Evolutionary conservation across 2,888 invertebrate genomes (phyloP), one percentile per base, ranked within the genome.

Genomic region (Plagodis pulveraria): DNA sequence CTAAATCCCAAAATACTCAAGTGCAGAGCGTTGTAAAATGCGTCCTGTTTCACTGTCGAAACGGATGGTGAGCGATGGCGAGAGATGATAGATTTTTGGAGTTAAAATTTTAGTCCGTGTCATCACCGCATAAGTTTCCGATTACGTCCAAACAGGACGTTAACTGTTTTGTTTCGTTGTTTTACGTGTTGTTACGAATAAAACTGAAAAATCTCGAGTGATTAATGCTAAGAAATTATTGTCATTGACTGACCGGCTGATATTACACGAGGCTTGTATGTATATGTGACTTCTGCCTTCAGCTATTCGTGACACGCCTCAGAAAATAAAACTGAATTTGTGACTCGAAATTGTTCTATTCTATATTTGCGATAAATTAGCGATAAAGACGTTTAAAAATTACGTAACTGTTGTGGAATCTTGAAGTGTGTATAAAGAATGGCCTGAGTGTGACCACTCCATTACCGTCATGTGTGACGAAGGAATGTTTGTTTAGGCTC

Each of bases 241-340:
- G 93, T 92, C 91, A 93, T 91, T 91, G 92, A 91, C 88, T 88
- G 92, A 93, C 93, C 93, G 93, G 93, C 93, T 93, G 93, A 93
- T 93, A 93, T 91, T 91, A 92, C 92, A 92, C 91, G 91, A 92
- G 92, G 93, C 91, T 91, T 92, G 91, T 91, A 93, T 93, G 92
- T 92, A 89, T 92, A 91, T 86, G 91, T 90, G 91, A 92, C 91
- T 93, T 88, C 90, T 92, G 81, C 89, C 89, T 91, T 89, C 89
- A 89, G 89, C 88, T 91, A 89, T 91, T 90, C 89, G 91, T 91
- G 93, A 93, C 93, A 93, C 93, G 93, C 93, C 93, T 93, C 91
- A 90, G 87, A 90, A 89, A 91, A 90, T 91, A 90, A 89, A 91
- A 83, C 88, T 87, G 82, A 86, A 89, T 89, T 89, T 90, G 89